These are phyloP conservation scores for Drosophila paracracens DNA, from an alignment of 2,888 invertebrate genomes.

Conservation along the genomic window DNA sequence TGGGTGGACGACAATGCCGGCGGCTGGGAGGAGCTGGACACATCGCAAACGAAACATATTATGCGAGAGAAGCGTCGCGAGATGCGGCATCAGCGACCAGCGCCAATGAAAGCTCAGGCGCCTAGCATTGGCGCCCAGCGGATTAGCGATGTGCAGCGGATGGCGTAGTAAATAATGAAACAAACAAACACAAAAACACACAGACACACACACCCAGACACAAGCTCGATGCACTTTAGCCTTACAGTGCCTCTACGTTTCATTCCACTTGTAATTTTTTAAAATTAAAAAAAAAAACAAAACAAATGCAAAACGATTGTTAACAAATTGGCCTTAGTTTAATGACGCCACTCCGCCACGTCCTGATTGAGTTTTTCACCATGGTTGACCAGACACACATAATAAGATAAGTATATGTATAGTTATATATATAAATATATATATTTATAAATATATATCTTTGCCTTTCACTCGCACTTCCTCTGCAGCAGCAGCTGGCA, in stretches of 20 bases:
- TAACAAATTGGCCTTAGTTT: slow-evolving; percentile 48
- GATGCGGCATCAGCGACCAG: slow-evolving; percentile 82
- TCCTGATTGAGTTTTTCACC: slow-evolving; percentile 41
- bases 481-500: slow-evolving; percentile 40
- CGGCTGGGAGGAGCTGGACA: slow-evolving; percentile 86
- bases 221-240: not conserved
- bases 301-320: not conserved
- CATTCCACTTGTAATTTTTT: slow-evolving; percentile 42
- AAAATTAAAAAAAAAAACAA: slow-evolving; percentile 4
- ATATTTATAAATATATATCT: slow-evolving; percentile 4
- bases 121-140: slow-evolving; percentile 69
- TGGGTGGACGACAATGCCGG: slow-evolving; percentile 86
- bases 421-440: not conserved
- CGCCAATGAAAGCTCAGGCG: slow-evolving; percentile 39
- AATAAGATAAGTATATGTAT: not conserved
- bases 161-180: slow-evolving; percentile 55
- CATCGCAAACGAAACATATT: slow-evolving; percentile 83
- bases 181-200: slow-evolving; percentile 14
- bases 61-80: slow-evolving; percentile 84
- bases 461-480: slow-evolving; percentile 68
- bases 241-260: not conserved
- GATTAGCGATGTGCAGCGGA: slow-evolving; percentile 60
- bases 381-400: slow-evolving; percentile 50
- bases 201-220: not conserved
- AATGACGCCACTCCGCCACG: slow-evolving; percentile 27